phyloP scores from a whole-genome alignment of 2,113 vertebrate species.

The western clawed frog (Xenopus tropicalis) region UCB_Xtro_10.0 CM004443.2:168851001-168851500 shows the following conservation, averaged over 20 bases:
- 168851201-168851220: constrained; percentile 17
- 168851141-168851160: constrained; percentile 26
- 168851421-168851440: constrained; percentile 66
- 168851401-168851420: constrained; percentile 74
- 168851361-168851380: constrained; percentile 81
- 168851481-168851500: neutral
- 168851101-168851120: constrained; percentile 27
- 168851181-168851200: neutral
- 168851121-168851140: constrained; percentile 30
- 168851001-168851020: no score
- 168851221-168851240: constrained; percentile 32
- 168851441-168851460: constrained; percentile 54
- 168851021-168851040: neutral
- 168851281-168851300: constrained; percentile 67
- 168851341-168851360: constrained; percentile 77
- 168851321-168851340: constrained; percentile 79
- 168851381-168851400: constrained; percentile 84
- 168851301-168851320: constrained; percentile 79
- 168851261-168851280: constrained; percentile 51
- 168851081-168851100: neutral
- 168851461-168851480: neutral
- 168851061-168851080: neutral
- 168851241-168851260: constrained; percentile 43
- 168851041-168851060: constrained; percentile 9
- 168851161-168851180: constrained; percentile 24